Percentiles rank a stretch among this genome's conserved stretches.
phyloP scores from a whole-genome alignment of 1,140 invertebrate species.

The Diploscapter pachys region DNA sequence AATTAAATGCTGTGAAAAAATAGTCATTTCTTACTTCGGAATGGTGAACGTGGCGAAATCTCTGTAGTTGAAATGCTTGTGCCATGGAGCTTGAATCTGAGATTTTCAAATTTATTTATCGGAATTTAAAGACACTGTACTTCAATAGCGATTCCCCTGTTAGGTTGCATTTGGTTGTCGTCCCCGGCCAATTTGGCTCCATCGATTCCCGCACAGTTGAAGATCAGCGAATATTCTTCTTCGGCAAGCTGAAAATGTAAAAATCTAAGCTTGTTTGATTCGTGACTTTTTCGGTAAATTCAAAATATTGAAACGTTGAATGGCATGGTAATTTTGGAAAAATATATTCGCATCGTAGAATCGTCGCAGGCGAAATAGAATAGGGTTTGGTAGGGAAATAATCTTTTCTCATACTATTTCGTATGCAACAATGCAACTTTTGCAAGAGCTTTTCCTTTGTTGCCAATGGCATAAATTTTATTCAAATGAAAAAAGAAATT shows the following conservation, averaged over 20 bases:
- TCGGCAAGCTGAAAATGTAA: constrained; percentile 36
- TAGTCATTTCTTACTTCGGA: constrained; percentile 41
- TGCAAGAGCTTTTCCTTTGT: too few relatives aligned
- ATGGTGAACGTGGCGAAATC: constrained; percentile 53
- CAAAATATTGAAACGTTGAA: neutral
- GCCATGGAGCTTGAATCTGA: constrained; percentile 41
- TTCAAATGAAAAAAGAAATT: too few relatives aligned
- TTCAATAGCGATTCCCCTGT: constrained; percentile 45
- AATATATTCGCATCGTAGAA: too few relatives aligned
- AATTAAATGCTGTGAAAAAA: neutral
- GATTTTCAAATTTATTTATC: neutral
- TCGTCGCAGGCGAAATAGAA: too few relatives aligned
- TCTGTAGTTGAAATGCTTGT: constrained; percentile 52
- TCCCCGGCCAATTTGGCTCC: constrained; percentile 42
- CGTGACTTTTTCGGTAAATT: neutral
- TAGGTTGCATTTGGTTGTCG: constrained; percentile 43
- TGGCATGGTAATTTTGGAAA: too few relatives aligned
- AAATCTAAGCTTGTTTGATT: constrained; percentile 31
- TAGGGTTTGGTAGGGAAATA: too few relatives aligned
- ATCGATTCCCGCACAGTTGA: constrained; percentile 51
- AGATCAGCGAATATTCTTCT: constrained; percentile 40
- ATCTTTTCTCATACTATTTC: too few relatives aligned
- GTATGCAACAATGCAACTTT: too few relatives aligned
- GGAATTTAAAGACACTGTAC: constrained; percentile 30
- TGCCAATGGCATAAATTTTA: too few relatives aligned